phyloP scores from a whole-genome alignment of 2,888 invertebrate species.

The Slavum lentiscoides region DNA sequence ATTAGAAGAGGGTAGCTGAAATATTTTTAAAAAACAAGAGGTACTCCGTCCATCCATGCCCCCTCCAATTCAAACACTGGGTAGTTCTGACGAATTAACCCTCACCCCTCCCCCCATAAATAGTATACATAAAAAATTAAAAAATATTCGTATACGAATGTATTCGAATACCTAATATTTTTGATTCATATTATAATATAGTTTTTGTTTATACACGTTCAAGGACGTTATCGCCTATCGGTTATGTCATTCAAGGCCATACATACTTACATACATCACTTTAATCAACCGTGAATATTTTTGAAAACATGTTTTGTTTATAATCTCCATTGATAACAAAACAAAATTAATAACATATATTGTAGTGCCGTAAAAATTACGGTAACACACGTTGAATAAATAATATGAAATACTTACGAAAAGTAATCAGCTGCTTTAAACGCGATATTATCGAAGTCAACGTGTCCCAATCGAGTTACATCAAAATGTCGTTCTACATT shows the following conservation, averaged over 20 bases:
- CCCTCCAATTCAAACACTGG: no score
- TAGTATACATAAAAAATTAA: no score
- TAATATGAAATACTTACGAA: not conserved
- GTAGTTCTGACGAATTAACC: no score
- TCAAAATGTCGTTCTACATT: not conserved
- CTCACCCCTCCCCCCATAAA: no score
- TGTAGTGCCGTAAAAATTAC: not conserved
- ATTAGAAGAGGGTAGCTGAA: no score
- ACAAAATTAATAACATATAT: not conserved
- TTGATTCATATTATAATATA: not conserved
- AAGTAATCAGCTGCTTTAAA: not conserved
- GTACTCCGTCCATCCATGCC: no score
- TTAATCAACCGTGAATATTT: constrained; percentile 18
- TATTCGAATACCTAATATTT: not conserved
- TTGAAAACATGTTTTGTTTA: constrained; percentile 18
- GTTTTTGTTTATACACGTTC: not conserved
- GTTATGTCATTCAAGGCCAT: not conserved
- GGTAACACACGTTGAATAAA: constrained; percentile 2
- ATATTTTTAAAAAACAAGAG: no score
- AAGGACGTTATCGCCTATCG: not conserved
- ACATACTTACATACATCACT: not conserved
- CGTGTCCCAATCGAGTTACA: not conserved
- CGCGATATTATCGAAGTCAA: no score
- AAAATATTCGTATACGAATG: not conserved
- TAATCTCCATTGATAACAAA: not conserved